Conservation (phyloP, 2,888 invertebrate genomes). For the Acanthosepion pharaonis region DNA sequence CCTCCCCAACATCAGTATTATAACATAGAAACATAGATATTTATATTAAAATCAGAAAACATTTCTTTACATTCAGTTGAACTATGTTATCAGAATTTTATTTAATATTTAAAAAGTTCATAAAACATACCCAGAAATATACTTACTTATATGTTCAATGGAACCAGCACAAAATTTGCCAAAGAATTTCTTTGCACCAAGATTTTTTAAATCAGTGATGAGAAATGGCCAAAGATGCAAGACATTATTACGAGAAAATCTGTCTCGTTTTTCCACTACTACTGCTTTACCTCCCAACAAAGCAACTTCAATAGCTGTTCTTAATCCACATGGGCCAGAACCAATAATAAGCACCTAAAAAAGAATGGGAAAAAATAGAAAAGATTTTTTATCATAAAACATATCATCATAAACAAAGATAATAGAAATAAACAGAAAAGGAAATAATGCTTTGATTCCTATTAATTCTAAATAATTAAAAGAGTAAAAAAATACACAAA, state of each 20-base stretch:
- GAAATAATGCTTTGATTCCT: neutral
- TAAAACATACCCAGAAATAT: neutral
- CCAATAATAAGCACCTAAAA: conserved; percentile 88
- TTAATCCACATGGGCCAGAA: conserved; percentile 94
- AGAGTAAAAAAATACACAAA: neutral
- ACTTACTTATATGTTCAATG: conserved; percentile 94
- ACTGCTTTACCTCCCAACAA: conserved; percentile 95
- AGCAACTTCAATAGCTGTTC: conserved; percentile 96
- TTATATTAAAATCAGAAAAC: neutral
- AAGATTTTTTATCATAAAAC: neutral
- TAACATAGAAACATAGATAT: too few relatives aligned
- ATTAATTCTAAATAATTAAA: neutral
- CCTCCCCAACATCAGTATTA: too few relatives aligned
- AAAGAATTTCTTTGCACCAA: conserved; percentile 98
- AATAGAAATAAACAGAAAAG: too few relatives aligned
- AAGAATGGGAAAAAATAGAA: neutral
- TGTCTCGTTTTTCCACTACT: conserved; percentile 91
- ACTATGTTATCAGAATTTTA: neutral
- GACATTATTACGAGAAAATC: conserved; percentile 86
- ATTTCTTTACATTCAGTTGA: neutral
- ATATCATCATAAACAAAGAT: neutral
- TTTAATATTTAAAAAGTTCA: neutral
- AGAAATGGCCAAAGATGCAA: conserved; percentile 98
- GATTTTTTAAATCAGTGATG: conserved; percentile 91
- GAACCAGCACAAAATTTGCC: conserved; percentile 99